A percentile compares a stretch with the other conserved stretches of the same genome.
These are phyloP conservation scores for Xestia xanthographa DNA, from an alignment of 2,888 invertebrate species.

Conservation along the genomic window DNA sequence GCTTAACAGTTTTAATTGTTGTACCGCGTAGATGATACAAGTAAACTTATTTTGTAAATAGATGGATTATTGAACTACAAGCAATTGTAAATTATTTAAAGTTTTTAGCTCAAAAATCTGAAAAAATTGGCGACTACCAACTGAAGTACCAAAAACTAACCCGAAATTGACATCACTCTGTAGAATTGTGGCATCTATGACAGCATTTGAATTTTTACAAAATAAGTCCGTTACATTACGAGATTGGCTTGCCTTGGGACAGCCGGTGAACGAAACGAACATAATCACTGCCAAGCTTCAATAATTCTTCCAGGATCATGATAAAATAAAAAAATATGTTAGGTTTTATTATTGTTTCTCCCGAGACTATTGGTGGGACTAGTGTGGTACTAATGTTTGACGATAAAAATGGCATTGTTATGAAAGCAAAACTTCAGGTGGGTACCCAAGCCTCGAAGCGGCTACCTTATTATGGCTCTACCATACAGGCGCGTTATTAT, in stretches of 20 bases:
- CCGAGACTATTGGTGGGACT: not conserved
- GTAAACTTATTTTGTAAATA: slow-evolving; percentile 63
- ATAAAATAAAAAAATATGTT: not conserved
- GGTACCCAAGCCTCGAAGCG: not conserved
- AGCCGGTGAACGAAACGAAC: not conserved
- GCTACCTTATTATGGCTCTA: not conserved
- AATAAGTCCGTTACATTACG: slow-evolving; percentile 71
- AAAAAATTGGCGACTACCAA: slow-evolving; percentile 86
- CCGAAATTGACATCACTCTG: slow-evolving; percentile 84
- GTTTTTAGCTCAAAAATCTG: slow-evolving; percentile 80
- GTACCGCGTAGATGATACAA: slow-evolving; percentile 60
- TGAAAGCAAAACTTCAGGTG: not conserved
- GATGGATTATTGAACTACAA: slow-evolving; percentile 60
- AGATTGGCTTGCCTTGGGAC: not conserved
- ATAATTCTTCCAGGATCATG: not conserved
- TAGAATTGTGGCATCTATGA: slow-evolving; percentile 82
- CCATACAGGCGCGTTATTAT: too few relatives aligned
- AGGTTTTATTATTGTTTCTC: not conserved
- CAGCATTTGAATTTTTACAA: slow-evolving; percentile 79
- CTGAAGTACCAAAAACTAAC: slow-evolving; percentile 86
- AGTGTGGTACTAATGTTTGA: not conserved
- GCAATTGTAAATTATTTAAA: slow-evolving; percentile 66
- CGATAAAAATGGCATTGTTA: not conserved
- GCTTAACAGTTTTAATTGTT: slow-evolving; percentile 61
- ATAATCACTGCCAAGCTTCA: too few relatives aligned